These are phyloP conservation scores for Campoletis raptor DNA, from an alignment of 2,888 invertebrate genomes.

Conservation along the genomic window DNA sequence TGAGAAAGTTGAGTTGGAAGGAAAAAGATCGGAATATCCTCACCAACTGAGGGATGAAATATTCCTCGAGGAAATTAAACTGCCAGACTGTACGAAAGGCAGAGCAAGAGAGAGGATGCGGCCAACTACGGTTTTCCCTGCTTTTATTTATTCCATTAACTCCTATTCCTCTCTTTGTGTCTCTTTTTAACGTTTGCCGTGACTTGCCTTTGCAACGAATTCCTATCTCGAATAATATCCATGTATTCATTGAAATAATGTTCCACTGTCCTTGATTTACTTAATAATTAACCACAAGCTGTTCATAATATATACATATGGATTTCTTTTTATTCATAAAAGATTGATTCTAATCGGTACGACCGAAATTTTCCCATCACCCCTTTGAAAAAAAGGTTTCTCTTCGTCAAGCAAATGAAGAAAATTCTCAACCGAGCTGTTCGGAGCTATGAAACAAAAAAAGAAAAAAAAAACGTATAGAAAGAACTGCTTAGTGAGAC, in stretches of 20 bases:
- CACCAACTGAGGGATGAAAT: slow-evolving; percentile 72
- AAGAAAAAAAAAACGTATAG: background rate
- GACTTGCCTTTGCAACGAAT: slow-evolving; percentile 12
- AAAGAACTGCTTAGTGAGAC: background rate
- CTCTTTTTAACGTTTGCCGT: slow-evolving; percentile 27
- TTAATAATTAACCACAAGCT: background rate
- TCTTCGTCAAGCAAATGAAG: background rate
- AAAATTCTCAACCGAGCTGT: background rate
- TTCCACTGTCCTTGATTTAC: background rate
- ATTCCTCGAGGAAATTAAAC: slow-evolving; percentile 77
- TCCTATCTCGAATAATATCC: slow-evolving; percentile 17
- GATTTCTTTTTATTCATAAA: background rate
- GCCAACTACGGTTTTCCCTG: slow-evolving; percentile 51
- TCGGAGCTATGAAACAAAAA: background rate
- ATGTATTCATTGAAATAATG: background rate
- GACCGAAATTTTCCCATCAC: background rate
- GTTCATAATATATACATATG: background rate
- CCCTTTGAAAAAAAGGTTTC: background rate
- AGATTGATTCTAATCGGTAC: background rate
- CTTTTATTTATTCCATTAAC: slow-evolving; percentile 66
- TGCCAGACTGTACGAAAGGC: slow-evolving; percentile 66
- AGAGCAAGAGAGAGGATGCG: background rate
- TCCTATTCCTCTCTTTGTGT: slow-evolving; percentile 33
- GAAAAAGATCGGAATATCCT: slow-evolving; percentile 45
- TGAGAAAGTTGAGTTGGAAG: slow-evolving; percentile 46